A percentile compares a stretch with the other conserved stretches of the same genome.
phyloP scores from a whole-genome alignment of 1,140 invertebrate genomes.

The Samia ricini region DNA sequence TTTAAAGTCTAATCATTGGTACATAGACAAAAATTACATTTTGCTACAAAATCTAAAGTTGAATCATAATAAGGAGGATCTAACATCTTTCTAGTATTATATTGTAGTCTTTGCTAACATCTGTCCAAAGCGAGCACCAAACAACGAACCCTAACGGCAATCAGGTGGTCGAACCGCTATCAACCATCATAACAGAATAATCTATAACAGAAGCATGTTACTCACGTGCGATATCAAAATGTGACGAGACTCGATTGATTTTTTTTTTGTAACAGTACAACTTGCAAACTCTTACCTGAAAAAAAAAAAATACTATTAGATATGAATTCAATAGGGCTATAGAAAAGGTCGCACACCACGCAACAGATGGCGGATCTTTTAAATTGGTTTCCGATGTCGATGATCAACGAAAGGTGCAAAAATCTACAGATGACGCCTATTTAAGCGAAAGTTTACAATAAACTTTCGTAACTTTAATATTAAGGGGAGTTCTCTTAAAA shows the following conservation, averaged over 20 bases:
- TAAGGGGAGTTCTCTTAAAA: no score
- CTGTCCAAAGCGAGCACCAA: not conserved
- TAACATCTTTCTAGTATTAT: no score
- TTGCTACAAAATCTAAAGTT: no score
- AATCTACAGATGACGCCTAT: slow-evolving; percentile 21
- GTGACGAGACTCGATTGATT: slow-evolving; percentile 4
- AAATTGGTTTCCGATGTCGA: slow-evolving; percentile 2
- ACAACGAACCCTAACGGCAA: not conserved
- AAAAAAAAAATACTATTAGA: slow-evolving; percentile 47
- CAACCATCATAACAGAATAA: slow-evolving; percentile 3
- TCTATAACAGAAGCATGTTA: slow-evolving; percentile 17
- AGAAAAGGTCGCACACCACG: slow-evolving; percentile 35
- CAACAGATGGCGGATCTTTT: slow-evolving; percentile 35
- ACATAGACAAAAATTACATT: no score
- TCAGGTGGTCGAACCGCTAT: not conserved
- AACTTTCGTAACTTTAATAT: not conserved
- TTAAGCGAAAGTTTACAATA: not conserved
- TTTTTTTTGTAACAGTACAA: not conserved
- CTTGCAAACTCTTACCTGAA: slow-evolving; percentile 46
- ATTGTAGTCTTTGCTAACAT: not conserved
- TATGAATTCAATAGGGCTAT: slow-evolving; percentile 30
- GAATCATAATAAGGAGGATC: no score
- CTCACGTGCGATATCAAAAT: slow-evolving; percentile 27
- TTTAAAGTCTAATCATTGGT: no score
- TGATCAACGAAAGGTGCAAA: slow-evolving; percentile 13